phyloP scores from a whole-genome alignment of 2,888 invertebrate species.

The Troides aeacus region DNA sequence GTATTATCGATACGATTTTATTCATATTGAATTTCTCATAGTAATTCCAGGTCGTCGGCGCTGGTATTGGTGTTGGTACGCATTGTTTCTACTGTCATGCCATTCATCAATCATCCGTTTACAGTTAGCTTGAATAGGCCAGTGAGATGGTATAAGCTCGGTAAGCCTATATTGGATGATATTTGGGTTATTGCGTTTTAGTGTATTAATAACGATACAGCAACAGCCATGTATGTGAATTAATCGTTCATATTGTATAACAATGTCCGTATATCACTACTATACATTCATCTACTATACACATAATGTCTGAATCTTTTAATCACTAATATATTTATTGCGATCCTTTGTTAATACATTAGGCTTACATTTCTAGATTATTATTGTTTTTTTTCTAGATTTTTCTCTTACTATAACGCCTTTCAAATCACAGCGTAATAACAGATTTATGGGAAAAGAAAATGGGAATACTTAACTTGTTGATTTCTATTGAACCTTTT shows the following conservation, averaged over 20 bases:
- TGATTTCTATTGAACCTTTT: no score
- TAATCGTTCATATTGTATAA: not conserved
- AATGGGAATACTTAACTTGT: no score
- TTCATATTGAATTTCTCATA: slow-evolving; percentile 51
- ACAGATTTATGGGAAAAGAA: no score
- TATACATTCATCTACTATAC: no score
- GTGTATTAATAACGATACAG: slow-evolving; percentile 23
- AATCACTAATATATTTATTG: no score
- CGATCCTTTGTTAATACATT: no score
- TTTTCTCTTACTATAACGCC: no score
- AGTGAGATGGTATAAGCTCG: slow-evolving; percentile 32
- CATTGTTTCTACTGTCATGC: slow-evolving; percentile 65
- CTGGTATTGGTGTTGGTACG: slow-evolving; percentile 52
- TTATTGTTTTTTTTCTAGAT: no score
- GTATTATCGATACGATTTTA: slow-evolving; percentile 61
- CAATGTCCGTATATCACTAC: no score
- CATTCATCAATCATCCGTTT: slow-evolving; percentile 63
- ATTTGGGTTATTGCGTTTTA: slow-evolving; percentile 35
- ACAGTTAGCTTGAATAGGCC: slow-evolving; percentile 48
- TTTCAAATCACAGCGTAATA: no score
- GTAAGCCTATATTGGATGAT: slow-evolving; percentile 33
- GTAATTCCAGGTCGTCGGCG: slow-evolving; percentile 55
- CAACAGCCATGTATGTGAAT: not conserved
- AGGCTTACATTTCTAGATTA: no score
- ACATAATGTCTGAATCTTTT: no score